Evolutionary conservation across 2,888 invertebrate genomes (phyloP).

Genomic region (Incurvaria masculella): DNA sequence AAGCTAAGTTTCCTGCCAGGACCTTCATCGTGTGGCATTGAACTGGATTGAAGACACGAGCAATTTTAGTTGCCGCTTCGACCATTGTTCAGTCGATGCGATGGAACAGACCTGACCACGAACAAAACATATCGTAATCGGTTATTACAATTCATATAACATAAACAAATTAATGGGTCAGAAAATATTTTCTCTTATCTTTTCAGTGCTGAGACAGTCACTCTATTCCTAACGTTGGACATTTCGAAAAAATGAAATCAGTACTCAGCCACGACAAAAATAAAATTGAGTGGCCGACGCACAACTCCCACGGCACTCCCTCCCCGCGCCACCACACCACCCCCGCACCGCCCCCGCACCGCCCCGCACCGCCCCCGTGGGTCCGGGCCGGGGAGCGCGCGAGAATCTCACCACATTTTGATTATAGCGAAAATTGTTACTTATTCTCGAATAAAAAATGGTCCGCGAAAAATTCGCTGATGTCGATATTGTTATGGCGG

Average conservation of each 20-base stretch:
- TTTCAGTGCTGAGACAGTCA: neutral
- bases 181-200: too few species aligned
- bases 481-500: conserved; percentile 58
- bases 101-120: too few species aligned
- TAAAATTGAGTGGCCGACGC: conserved; percentile 55
- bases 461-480: conserved; percentile 44
- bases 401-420: conserved; percentile 34
- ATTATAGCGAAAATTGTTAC: conserved; percentile 53
- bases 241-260: conserved; percentile 32
- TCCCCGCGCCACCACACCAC: too few species aligned
- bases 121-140: too few species aligned
- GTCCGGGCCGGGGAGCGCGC: conserved; percentile 25
- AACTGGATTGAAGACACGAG: too few species aligned
- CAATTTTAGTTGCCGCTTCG: too few species aligned
- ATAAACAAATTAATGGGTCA: too few species aligned
- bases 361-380: conserved; percentile 18
- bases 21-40: too few species aligned
- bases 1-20: too few species aligned
- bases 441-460: conserved; percentile 52
- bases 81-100: too few species aligned
- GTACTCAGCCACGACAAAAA: conserved; percentile 48
- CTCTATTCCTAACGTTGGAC: too few species aligned
- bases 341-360: conserved; percentile 15
- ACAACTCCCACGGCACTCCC: conserved; percentile 20
- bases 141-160: too few species aligned